Base-by-base conservation (phyloP, 1,140 invertebrate species). In the Thrips palmi region DNA sequence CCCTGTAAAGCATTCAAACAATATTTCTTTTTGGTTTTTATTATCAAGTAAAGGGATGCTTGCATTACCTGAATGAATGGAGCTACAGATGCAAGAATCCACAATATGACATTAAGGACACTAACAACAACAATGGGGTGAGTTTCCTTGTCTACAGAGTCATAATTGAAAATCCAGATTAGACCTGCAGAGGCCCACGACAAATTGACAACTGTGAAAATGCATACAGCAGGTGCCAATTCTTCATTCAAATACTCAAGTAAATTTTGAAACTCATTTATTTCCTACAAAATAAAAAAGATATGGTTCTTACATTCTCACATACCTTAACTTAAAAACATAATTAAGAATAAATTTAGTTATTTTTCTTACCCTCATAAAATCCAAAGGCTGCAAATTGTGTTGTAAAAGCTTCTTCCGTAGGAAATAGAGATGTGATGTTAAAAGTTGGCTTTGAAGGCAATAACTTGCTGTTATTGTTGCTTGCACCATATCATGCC, bases 381-480 rank as follows among this genome's bases (percentile, higher is more conserved):
- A 82, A 44, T 79, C 74, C 10, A 76, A 52, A 0, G 73, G 63
- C 21, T 71, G 62, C 15, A 79, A 66, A 24, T 70, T 69, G 47
- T 75, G 67, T 50, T 81, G 73, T 7, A 79, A 53, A 27, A 83
- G 49, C 45, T 78, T 74, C 28, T 71, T 68, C 43, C 68, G 67
- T 8, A 83, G 51, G 47, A 76, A 76, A 42, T 70, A 63, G 7
- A 81, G 57, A 52, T 81, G 75, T 2, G 71, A 70, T 34, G 72
- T 68, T 28, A 83, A 50, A 36, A 82, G 56, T 54, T 80, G 75
- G n/a, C 74, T 75, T 58, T 82, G 77, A 8, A 83, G 61, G 45
- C 76, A 81, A 46, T 81, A 83, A 56, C 74, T 80, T 2, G 74
- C 75, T 38, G 82, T 71, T 37, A 82, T 67, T 8, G 76, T 77